Percentiles rank a stretch among this genome's conserved stretches.
phyloP scores from a whole-genome alignment of 2,888 invertebrate species.

The Ormyrus pomaceus region DNA sequence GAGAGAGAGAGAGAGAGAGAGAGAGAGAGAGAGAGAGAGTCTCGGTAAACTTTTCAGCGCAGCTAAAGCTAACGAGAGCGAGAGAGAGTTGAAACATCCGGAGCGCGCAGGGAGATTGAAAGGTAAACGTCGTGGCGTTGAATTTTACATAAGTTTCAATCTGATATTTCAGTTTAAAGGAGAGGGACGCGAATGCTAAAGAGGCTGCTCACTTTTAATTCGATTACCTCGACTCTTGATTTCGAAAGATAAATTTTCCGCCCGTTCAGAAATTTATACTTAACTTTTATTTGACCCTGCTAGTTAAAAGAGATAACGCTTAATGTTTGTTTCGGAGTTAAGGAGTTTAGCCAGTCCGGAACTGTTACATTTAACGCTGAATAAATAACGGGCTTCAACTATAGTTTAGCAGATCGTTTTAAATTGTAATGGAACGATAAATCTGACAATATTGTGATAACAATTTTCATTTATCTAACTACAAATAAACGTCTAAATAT shows the following conservation, averaged over 20 bases:
- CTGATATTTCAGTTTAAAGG: slow-evolving; percentile 45
- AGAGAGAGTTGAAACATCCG: slow-evolving; percentile 14
- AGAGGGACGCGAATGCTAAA: slow-evolving; percentile 4
- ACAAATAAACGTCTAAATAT: too few species aligned
- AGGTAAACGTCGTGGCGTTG: slow-evolving; percentile 45
- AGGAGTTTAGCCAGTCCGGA: background rate
- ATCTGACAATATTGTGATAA: too few species aligned
- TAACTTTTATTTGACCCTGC: background rate
- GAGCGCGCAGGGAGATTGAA: slow-evolving; percentile 32
- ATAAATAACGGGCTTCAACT: background rate
- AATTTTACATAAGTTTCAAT: slow-evolving; percentile 50
- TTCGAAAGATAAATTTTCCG: slow-evolving; percentile 34
- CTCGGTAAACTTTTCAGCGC: background rate
- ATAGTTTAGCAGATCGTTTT: too few species aligned
- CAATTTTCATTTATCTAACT: too few species aligned
- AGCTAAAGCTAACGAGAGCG: slow-evolving; percentile 37
- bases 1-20: slow-evolving; percentile 29
- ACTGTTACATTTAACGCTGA: background rate
- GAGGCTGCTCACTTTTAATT: slow-evolving; percentile 23
- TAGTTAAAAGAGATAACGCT: background rate
- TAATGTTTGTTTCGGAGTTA: slow-evolving; percentile 6
- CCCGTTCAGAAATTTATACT: slow-evolving; percentile 25
- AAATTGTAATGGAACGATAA: too few species aligned
- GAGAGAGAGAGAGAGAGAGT: background rate
- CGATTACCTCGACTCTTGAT: slow-evolving; percentile 24